Evolutionary conservation across 2,888 invertebrate genomes (phyloP).

Genomic region (Drosophila greeni): DNA sequence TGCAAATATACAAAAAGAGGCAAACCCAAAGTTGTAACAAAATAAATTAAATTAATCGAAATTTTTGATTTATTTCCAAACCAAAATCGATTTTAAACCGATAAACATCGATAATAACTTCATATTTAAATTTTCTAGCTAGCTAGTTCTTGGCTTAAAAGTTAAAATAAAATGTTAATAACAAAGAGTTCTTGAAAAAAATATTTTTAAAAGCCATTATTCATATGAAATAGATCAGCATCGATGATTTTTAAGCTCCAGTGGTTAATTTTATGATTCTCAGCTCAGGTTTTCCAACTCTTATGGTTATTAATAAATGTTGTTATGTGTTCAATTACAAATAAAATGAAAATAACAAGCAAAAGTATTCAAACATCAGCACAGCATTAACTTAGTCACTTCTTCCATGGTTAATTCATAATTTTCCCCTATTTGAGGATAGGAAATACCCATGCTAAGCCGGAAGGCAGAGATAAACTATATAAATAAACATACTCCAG

Average conservation of each 20-base stretch:
- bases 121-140: background rate
- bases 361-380: background rate
- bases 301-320: background rate
- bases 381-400: background rate
- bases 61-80: background rate
- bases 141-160: background rate
- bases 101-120: too few relatives aligned
- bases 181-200: too few relatives aligned
- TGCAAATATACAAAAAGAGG: background rate
- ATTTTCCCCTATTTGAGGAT: background rate
- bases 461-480: constrained; percentile 19
- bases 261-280: too few relatives aligned
- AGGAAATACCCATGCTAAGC: constrained; percentile 3
- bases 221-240: too few relatives aligned
- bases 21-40: background rate
- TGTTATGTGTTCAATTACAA: background rate
- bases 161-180: background rate
- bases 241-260: background rate
- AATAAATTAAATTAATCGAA: background rate
- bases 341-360: background rate
- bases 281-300: too few relatives aligned
- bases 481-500: constrained; percentile 22
- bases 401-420: constrained; percentile 4
- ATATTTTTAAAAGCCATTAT: too few relatives aligned
- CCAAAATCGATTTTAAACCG: background rate